These are phyloP conservation scores for Equus quagga DNA, from an alignment of 2,113 vertebrate genomes.

Conservation along the genomic window DNA sequence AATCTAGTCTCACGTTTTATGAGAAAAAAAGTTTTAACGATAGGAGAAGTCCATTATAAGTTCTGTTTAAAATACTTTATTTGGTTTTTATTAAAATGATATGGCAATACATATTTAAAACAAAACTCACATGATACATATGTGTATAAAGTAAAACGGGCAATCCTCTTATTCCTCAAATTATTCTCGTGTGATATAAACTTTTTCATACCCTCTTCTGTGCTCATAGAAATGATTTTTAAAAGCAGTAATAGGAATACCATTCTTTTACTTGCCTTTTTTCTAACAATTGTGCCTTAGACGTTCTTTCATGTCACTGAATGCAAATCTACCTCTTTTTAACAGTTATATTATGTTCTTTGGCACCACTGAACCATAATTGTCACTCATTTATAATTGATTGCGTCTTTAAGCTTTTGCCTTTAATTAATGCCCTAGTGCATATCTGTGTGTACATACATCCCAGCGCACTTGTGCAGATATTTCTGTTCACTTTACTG, in stretches of 20 bases:
- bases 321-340: not conserved
- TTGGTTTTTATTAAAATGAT: not conserved
- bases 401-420: not conserved
- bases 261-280: not conserved
- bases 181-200: not conserved
- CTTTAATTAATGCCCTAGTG: not conserved
- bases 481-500: constrained; percentile 5
- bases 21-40: not conserved
- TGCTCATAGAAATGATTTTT: not conserved
- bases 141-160: not conserved
- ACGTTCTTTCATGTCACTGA: not conserved
- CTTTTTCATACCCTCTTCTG: not conserved
- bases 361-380: not conserved
- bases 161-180: not conserved
- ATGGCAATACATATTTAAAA: not conserved
- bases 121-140: not conserved
- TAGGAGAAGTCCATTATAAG: not conserved
- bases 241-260: not conserved
- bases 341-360: not conserved
- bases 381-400: not conserved
- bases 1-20: not conserved
- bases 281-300: not conserved
- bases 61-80: not conserved
- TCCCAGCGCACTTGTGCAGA: not conserved
- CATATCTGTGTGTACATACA: not conserved